phyloP scores from a whole-genome alignment of 2,113 vertebrate genomes.

The Ameiurus melas region DNA sequence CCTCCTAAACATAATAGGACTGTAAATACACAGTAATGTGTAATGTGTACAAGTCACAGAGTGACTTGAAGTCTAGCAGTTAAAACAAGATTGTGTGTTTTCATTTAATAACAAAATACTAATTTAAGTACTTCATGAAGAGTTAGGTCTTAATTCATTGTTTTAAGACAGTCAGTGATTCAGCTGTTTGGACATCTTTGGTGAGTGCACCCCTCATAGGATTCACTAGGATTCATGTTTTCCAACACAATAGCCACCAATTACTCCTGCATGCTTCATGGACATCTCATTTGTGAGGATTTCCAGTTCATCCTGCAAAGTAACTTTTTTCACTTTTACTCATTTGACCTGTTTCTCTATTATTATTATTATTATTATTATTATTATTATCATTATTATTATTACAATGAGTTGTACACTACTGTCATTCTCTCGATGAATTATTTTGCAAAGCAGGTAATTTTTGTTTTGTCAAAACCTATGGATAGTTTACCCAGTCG shows the following conservation, averaged over 20 bases:
- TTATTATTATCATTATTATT: too few relatives aligned
- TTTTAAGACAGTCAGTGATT: not conserved
- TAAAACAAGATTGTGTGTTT: too few relatives aligned
- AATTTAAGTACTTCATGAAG: not conserved
- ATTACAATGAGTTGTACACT: not conserved
- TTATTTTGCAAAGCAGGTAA: not conserved
- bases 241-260: slow-evolving; percentile 7
- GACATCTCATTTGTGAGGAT: not conserved
- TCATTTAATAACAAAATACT: not conserved
- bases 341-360: not conserved
- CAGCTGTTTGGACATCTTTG: not conserved
- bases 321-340: too few relatives aligned
- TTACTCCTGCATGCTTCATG: not conserved
- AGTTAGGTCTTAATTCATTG: not conserved
- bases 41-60: too few relatives aligned
- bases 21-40: not conserved
- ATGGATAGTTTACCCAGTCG: not conserved
- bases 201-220: too few relatives aligned
- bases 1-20: not conserved
- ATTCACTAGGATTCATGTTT: not conserved
- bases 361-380: not conserved
- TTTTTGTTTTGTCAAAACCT: not conserved
- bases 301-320: not conserved
- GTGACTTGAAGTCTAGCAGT: not conserved
- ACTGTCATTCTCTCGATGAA: not conserved